Evolutionary conservation across 1,140 invertebrate genomes (phyloP).

Genomic region (Drosophila trapezifrons): DNA sequence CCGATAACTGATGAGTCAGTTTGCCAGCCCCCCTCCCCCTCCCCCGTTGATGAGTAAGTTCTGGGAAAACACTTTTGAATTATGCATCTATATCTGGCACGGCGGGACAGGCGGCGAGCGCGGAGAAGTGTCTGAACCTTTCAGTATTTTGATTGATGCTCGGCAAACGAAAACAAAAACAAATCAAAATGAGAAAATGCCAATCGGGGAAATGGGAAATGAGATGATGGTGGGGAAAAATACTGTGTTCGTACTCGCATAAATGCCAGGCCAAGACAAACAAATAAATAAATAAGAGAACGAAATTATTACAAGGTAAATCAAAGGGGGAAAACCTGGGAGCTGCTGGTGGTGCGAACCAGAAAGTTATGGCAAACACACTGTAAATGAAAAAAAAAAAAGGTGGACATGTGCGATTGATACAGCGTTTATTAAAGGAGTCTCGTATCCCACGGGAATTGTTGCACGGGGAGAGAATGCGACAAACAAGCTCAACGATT

Average conservation of each 20-base stretch:
- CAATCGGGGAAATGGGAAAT: constrained; percentile 31
- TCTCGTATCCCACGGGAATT: too few relatives aligned
- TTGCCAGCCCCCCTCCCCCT: not conserved
- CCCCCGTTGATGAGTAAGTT: constrained; percentile 12
- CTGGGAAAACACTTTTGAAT: constrained; percentile 46
- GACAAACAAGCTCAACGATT: not conserved
- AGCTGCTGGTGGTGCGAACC: too few relatives aligned
- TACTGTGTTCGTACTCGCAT: not conserved
- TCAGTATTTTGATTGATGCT: constrained; percentile 41
- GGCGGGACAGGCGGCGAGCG: not conserved
- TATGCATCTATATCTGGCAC: constrained; percentile 33
- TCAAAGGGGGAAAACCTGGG: constrained; percentile 2
- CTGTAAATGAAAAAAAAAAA: constrained; percentile 9
- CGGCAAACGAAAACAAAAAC: constrained; percentile 36
- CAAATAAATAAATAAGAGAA: constrained; percentile 59
- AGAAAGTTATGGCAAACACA: not conserved
- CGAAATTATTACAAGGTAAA: constrained; percentile 54
- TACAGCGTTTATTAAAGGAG: constrained; percentile 27
- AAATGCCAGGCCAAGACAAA: constrained; percentile 40
- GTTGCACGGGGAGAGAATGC: not conserved
- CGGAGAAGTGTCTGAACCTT: constrained; percentile 34
- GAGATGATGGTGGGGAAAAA: not conserved
- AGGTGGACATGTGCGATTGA: constrained; percentile 11
- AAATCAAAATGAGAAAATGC: constrained; percentile 51
- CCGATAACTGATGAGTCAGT: constrained; percentile 42